phyloP scores from a whole-genome alignment of 2,113 vertebrate species.

The Onychorhynchus coronatus region DNA sequence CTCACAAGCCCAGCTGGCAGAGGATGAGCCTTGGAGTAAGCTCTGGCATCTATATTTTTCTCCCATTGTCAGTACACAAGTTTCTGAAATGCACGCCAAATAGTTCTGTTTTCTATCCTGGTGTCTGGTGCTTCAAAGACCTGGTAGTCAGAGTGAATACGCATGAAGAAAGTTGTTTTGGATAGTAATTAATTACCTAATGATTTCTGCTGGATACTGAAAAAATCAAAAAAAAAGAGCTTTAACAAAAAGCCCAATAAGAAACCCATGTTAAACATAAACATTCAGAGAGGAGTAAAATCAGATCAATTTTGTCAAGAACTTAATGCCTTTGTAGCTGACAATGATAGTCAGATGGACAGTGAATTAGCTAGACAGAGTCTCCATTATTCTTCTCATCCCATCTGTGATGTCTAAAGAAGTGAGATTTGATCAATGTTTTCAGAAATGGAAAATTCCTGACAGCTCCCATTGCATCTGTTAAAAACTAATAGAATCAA shows the following conservation, averaged over 20 bases:
- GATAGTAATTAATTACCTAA: not conserved
- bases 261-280: not conserved
- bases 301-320: not conserved
- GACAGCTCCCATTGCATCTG: not conserved
- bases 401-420: not conserved
- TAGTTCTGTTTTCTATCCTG: not conserved
- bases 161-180: not conserved
- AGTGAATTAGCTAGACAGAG: not conserved
- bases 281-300: not conserved
- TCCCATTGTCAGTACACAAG: not conserved
- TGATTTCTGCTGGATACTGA: not conserved
- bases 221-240: not conserved
- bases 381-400: not conserved
- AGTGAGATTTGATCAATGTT: not conserved
- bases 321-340: not conserved
- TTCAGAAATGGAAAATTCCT: not conserved
- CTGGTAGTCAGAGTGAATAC: not conserved
- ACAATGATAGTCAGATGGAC: not conserved
- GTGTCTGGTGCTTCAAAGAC: not conserved
- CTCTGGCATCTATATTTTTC: not conserved
- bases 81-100: not conserved
- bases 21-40: not conserved
- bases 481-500: not conserved
- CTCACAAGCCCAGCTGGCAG: constrained; percentile 40
- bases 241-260: not conserved